These are phyloP conservation scores for Listronotus oregonensis DNA, from an alignment of 1,140 invertebrate species.

Conservation along the genomic window DNA sequence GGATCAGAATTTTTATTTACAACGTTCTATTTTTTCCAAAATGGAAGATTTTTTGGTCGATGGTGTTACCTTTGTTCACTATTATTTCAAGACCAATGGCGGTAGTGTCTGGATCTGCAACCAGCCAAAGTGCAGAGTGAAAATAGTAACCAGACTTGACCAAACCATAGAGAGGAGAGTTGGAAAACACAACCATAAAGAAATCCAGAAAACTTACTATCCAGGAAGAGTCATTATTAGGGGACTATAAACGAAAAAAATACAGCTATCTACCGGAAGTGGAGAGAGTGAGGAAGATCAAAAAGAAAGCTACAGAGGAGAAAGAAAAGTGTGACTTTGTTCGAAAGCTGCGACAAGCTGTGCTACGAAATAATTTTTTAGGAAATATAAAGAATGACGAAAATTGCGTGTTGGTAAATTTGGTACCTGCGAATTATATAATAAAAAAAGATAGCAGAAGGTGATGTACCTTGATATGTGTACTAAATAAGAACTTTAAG, in stretches of 20 bases:
- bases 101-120: not conserved
- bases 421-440: too few relatives aligned
- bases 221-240: not conserved
- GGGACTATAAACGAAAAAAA: not conserved
- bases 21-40: too few relatives aligned
- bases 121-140: not conserved
- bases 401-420: too few relatives aligned
- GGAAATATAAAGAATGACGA: too few relatives aligned
- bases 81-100: not conserved
- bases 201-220: not conserved
- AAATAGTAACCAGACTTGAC: not conserved
- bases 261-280: not conserved
- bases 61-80: not conserved
- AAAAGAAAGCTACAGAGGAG: not conserved
- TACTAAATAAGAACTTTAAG: too few relatives aligned
- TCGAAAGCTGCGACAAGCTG: not conserved
- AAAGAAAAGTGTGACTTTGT: constrained; percentile 3
- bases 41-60: not conserved
- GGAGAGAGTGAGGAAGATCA: not conserved
- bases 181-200: not conserved
- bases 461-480: too few relatives aligned
- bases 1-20: too few relatives aligned
- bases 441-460: too few relatives aligned
- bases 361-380: not conserved
- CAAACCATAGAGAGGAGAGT: not conserved